A percentile compares a stretch with the other conserved stretches of the same genome.
Evolutionary conservation across 2,797 vertebrate species (phyloP).

Genomic region (Erpetoichthys calabaricus): DNA sequence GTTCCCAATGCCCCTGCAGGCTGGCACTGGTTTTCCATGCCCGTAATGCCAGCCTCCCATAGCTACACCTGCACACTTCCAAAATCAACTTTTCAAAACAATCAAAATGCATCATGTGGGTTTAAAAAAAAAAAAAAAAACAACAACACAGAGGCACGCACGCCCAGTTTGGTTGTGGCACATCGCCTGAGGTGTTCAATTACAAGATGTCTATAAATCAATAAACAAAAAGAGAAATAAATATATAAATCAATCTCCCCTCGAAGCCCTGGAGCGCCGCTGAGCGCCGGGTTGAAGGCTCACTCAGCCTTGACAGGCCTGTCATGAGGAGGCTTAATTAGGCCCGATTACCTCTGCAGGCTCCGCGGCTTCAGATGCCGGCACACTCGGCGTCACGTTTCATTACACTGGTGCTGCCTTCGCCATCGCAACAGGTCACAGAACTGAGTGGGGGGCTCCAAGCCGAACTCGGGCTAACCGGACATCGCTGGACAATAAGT

Average conservation of each 20-base stretch:
- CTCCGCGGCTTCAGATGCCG: no score
- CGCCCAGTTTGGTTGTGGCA: background rate
- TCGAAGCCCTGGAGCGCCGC: slow-evolving; percentile 42
- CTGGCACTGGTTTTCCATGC: no score
- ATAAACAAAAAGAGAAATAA: background rate
- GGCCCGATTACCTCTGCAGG: slow-evolving; percentile 56
- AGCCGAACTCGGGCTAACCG: no score
- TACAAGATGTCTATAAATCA: slow-evolving; percentile 11
- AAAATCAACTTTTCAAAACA: slow-evolving; percentile 4
- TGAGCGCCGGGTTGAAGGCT: slow-evolving; percentile 46
- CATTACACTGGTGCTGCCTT: no score
- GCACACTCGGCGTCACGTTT: no score
- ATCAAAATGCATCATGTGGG: slow-evolving; percentile 9
- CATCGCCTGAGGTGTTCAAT: slow-evolving; percentile 14
- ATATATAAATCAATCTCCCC: slow-evolving; percentile 41
- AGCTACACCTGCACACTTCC: background rate
- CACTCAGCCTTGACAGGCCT: slow-evolving; percentile 61
- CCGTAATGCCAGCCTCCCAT: no score
- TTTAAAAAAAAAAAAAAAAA: slow-evolving; percentile 3
- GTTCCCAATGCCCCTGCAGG: no score
- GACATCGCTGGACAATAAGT: no score
- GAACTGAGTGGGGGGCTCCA: no score
- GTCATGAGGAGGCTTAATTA: slow-evolving; percentile 64
- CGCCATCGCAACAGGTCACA: no score
- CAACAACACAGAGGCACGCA: no score